These are phyloP conservation scores for Ifrita kowaldi DNA, from an alignment of 2,113 vertebrate genomes.

Conservation along the genomic window DNA sequence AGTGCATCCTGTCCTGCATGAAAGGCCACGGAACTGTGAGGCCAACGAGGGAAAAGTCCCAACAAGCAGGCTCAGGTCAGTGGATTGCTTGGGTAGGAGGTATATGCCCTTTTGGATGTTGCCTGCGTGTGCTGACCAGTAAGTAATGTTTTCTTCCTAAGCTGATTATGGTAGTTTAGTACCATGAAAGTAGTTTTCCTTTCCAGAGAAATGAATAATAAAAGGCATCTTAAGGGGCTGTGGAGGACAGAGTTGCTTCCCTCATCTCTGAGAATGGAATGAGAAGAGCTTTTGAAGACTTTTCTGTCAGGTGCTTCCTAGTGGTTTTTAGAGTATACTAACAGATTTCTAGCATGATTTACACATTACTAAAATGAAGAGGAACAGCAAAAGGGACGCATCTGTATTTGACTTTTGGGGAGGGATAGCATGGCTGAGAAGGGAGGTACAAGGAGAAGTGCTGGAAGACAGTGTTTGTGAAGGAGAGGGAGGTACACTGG, in stretches of 20 bases:
- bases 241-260: background rate
- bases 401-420: background rate
- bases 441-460: background rate
- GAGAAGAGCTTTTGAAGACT: background rate
- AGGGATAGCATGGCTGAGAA: background rate
- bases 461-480: background rate
- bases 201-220: background rate
- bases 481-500: background rate
- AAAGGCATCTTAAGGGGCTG: background rate
- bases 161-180: background rate
- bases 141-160: background rate
- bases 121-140: background rate
- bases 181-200: background rate
- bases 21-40: background rate
- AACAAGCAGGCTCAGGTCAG: background rate
- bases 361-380: background rate
- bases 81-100: background rate
- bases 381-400: background rate
- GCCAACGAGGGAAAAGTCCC: background rate
- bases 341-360: background rate
- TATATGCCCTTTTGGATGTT: background rate
- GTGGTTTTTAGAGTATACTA: background rate
- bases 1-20: accelerated
- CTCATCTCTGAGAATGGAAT: background rate
- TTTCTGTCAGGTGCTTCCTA: background rate